Evolutionary conservation across 1,140 invertebrate genomes (phyloP), one percentile per base, ranked within the genome.

Genomic region (Elymnias hypermnestra): DNA sequence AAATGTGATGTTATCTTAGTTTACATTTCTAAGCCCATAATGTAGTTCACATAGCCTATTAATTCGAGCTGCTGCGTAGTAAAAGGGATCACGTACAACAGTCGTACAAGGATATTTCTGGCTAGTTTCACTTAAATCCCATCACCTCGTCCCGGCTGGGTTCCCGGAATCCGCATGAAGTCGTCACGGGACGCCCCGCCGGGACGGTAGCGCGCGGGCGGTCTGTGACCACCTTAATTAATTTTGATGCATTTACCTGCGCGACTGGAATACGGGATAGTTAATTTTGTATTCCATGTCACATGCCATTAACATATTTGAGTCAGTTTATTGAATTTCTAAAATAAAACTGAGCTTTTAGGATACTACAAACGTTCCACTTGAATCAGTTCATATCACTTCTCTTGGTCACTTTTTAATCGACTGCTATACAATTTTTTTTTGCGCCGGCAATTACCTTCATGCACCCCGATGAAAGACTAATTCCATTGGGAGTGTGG

Each of bases 151-250:
- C 49, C 42, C 43, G 36, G 43, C 42, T 39, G 36, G 43, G 60
- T 83, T 81, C 78, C 59, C 53, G 74, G 76, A 83, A 83, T 64
- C 66, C 61, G 63, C 74, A 78, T 82, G 73, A 82, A 82, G 77
- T 72, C 72, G 78, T 79, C 75, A 79, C 69, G 59, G 54, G 48
- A 49, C 66, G 52, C 57, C 62, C 76, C 71, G 70, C 57, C 38
- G 70, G 53, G 68, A 64, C 68, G 62, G 68, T 74, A 71, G 74
- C 78, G 67, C 57, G 69, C 74, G 78, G 78, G 75, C 75, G 78
- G 76, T 82, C 72, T 56, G 44, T 43, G 52, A 51, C 57, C 67
- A 59, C 73, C 67, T 77, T 83, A 78, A 83, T 83, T 83, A 83
- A 81, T 81, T 81, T 81, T 65, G 75, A 77, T 75, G 65, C 60